Evolutionary conservation across 2,797 vertebrate species (phyloP).

Genomic region (Parambassis ranga): DNA sequence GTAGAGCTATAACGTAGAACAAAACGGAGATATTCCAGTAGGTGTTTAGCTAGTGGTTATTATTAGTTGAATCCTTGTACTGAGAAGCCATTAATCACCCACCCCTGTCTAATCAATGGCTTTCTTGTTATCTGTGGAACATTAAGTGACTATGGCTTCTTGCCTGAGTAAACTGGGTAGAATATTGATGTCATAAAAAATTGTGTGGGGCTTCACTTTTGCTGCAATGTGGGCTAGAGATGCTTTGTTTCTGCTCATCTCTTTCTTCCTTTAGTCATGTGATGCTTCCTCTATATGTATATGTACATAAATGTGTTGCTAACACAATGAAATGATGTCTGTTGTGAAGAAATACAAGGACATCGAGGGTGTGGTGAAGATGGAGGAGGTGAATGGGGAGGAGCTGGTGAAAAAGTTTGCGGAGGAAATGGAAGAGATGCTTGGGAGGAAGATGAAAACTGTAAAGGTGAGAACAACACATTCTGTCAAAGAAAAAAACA

Average conservation of each 20-base stretch:
- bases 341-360: slow-evolving; percentile 90
- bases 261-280: too few species aligned
- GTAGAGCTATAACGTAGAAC: too few species aligned
- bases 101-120: slow-evolving; percentile 34
- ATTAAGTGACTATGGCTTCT: slow-evolving; percentile 24
- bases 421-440: slow-evolving; percentile 95
- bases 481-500: background rate
- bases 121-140: slow-evolving; percentile 36
- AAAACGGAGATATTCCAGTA: too few species aligned
- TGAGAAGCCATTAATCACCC: slow-evolving; percentile 48
- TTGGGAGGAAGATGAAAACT: slow-evolving; percentile 92
- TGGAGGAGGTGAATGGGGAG: slow-evolving; percentile 89
- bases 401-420: slow-evolving; percentile 91
- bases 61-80: slow-evolving; percentile 5
- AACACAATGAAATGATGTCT: background rate
- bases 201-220: slow-evolving; percentile 1
- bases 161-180: slow-evolving; percentile 21
- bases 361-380: slow-evolving; percentile 86
- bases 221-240: background rate
- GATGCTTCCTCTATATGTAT: too few species aligned
- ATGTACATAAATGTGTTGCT: fast-evolving
- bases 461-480: slow-evolving; percentile 83
- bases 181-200: slow-evolving; percentile 12
- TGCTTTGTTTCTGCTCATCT: too few species aligned
- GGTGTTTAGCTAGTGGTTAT: too few species aligned